Conservation (phyloP, 2,888 invertebrate genomes). For the Amitus sp. region DNA sequence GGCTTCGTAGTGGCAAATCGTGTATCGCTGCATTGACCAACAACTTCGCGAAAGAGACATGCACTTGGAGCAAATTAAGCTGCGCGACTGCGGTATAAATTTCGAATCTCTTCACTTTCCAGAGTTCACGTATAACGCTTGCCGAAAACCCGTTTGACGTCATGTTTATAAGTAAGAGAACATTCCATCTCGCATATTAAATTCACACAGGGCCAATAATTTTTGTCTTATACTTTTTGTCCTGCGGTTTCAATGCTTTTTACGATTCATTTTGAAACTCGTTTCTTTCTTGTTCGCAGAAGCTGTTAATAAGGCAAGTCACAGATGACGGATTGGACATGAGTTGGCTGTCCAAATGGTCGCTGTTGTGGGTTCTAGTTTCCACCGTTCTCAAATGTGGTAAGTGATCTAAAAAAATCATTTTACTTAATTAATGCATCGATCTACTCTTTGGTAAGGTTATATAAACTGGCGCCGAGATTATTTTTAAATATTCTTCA, state of each 20-base stretch:
- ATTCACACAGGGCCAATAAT: too few relatives aligned
- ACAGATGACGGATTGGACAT: slow-evolving; percentile 63
- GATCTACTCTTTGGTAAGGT: too few relatives aligned
- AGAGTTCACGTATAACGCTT: not conserved
- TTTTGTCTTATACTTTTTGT: too few relatives aligned
- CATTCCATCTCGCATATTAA: too few relatives aligned
- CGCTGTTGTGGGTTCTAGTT: slow-evolving; percentile 58
- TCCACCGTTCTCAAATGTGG: slow-evolving; percentile 59
- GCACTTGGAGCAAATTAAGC: not conserved
- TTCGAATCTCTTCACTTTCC: not conserved
- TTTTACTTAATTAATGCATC: too few relatives aligned
- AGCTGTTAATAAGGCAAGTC: slow-evolving; percentile 24
- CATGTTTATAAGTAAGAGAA: too few relatives aligned
- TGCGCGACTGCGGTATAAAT: not conserved
- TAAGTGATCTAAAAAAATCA: too few relatives aligned
- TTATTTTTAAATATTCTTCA: too few relatives aligned
- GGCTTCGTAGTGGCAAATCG: slow-evolving; percentile 3
- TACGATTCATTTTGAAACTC: too few relatives aligned
- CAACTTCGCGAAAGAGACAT: not conserved
- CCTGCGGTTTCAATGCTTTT: too few relatives aligned
- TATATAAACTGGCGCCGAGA: too few relatives aligned
- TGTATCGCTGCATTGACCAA: not conserved
- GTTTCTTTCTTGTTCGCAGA: not conserved
- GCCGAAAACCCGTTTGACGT: too few relatives aligned
- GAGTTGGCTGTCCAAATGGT: slow-evolving; percentile 62